Conservation (phyloP, 2,113 vertebrate species). For the Phyllopteryx taeniolatus region DNA sequence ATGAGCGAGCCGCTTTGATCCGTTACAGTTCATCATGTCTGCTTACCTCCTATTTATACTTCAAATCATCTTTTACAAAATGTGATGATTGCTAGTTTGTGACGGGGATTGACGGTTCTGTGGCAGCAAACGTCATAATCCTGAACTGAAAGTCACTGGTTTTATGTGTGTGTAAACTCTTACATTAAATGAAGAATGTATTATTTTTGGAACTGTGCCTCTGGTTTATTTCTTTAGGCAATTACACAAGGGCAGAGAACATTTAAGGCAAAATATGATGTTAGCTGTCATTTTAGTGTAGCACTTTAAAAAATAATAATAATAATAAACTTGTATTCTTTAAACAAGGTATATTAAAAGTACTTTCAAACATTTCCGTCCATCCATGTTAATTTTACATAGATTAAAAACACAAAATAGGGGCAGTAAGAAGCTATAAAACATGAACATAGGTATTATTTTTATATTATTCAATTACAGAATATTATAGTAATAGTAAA, state of each 20-base stretch:
- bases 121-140: background rate
- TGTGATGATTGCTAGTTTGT: background rate
- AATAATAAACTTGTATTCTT: too few relatives aligned
- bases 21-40: background rate
- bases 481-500: too few relatives aligned
- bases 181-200: background rate
- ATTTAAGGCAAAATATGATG: too few relatives aligned
- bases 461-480: too few relatives aligned
- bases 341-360: too few relatives aligned
- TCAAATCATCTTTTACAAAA: background rate
- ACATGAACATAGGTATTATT: too few relatives aligned
- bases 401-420: too few relatives aligned
- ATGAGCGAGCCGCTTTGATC: conserved; percentile 8
- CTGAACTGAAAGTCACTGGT: background rate
- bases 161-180: background rate
- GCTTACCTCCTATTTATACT: background rate
- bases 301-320: too few relatives aligned
- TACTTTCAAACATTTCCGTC: too few relatives aligned
- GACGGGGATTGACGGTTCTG: background rate
- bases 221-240: background rate
- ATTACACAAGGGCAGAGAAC: background rate
- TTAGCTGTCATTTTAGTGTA: too few relatives aligned
- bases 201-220: background rate
- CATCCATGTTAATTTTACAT: too few relatives aligned
- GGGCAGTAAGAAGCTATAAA: too few relatives aligned